Percentiles rank a stretch among this genome's conserved stretches.
These are phyloP conservation scores for Psophia crepitans DNA, from an alignment of 2,113 vertebrate species.

Conservation along the genomic window DNA sequence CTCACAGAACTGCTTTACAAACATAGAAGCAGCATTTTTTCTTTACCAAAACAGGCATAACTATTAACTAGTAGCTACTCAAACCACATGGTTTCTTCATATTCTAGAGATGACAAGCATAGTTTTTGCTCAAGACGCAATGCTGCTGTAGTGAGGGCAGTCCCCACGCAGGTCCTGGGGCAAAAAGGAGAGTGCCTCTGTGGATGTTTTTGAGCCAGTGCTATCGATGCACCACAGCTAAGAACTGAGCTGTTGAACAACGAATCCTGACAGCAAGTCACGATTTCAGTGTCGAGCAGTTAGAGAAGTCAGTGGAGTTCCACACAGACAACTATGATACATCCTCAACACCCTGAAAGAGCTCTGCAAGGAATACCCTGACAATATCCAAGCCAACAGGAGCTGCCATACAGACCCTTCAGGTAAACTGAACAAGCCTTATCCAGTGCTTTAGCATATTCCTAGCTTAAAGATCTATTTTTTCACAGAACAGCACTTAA, in stretches of 20 bases:
- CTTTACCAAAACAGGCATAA: not conserved
- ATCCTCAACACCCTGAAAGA: not conserved
- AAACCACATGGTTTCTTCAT: not conserved
- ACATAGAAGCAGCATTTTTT: not conserved
- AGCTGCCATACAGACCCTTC: not conserved
- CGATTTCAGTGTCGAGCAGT: not conserved
- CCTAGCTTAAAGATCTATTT: not conserved
- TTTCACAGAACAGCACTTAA: not conserved
- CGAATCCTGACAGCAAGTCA: not conserved
- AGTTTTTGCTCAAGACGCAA: not conserved
- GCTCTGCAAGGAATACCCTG: not conserved
- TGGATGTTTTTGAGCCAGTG: not conserved
- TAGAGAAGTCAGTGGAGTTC: not conserved
- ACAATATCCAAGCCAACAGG: not conserved
- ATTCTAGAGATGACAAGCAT: not conserved
- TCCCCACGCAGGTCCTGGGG: not conserved
- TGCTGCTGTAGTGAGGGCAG: accelerated
- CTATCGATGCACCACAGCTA: not conserved
- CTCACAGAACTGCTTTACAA: not conserved
- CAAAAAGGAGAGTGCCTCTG: not conserved
- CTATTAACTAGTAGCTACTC: not conserved
- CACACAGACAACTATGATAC: not conserved
- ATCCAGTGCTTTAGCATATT: not conserved
- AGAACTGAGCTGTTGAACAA: not conserved
- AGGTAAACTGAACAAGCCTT: not conserved